Percentiles rank a stretch among this genome's conserved stretches.
Conservation (phyloP, 2,113 vertebrate genomes). For the Rhipidura dahli region DNA sequence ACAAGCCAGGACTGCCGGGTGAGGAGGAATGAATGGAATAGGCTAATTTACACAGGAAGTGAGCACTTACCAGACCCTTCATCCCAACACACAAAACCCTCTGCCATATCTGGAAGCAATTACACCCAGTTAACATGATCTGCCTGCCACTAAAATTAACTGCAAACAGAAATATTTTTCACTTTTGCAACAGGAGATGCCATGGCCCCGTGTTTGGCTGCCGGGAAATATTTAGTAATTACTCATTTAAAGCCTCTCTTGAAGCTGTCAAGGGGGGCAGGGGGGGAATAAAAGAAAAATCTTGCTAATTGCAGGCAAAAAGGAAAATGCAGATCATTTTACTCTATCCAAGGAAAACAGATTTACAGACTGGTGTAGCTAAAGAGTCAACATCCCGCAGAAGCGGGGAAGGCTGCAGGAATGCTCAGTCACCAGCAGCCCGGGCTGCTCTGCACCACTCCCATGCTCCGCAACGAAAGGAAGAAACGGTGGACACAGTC, state of each 20-base stretch:
- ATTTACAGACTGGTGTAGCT: neutral
- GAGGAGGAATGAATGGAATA: slow-evolving; percentile 82
- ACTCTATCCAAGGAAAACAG: neutral
- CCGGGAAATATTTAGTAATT: slow-evolving; percentile 86
- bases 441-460: neutral
- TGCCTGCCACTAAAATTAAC: slow-evolving; percentile 91
- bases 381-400: neutral
- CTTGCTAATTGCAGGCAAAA: slow-evolving; percentile 55
- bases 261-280: slow-evolving; percentile 63
- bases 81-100: slow-evolving; percentile 84
- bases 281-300: slow-evolving; percentile 36
- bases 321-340: slow-evolving; percentile 11
- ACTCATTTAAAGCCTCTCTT: slow-evolving; percentile 78
- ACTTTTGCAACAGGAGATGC: slow-evolving; percentile 81
- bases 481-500: neutral
- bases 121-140: slow-evolving; percentile 94
- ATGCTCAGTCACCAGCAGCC: neutral
- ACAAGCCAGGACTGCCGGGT: slow-evolving; percentile 81
- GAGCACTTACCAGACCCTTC: slow-evolving; percentile 88
- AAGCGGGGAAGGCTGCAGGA: neutral
- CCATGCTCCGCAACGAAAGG: neutral
- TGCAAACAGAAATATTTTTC: slow-evolving; percentile 86
- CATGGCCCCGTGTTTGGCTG: slow-evolving; percentile 75
- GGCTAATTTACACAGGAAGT: slow-evolving; percentile 94
- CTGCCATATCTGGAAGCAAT: slow-evolving; percentile 95